A percentile compares a stretch with the other conserved stretches of the same genome.
Conservation (phyloP, 2,113 vertebrate genomes). For the Lethenteron camtschaticum region DNA sequence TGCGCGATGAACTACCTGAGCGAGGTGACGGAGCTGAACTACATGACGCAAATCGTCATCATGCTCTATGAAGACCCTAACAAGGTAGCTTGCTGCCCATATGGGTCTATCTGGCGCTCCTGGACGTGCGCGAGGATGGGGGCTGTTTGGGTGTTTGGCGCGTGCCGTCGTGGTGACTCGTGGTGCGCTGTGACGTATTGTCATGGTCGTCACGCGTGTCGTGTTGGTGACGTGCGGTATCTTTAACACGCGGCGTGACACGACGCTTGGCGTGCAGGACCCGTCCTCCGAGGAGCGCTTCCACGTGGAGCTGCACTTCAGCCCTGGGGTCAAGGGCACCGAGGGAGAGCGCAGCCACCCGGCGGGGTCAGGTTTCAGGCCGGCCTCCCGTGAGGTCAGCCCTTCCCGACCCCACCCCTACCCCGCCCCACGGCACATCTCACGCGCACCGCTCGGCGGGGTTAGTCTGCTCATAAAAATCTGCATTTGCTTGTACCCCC, state of each 20-base stretch:
- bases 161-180: too few relatives aligned
- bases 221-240: too few relatives aligned
- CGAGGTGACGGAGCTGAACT: constrained; percentile 93
- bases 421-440: not conserved
- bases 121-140: too few relatives aligned
- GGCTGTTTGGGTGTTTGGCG: too few relatives aligned
- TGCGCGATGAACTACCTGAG: constrained; percentile 88
- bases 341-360: constrained; percentile 72
- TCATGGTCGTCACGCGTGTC: too few relatives aligned
- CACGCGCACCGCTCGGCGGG: too few relatives aligned
- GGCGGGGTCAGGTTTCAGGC: constrained; percentile 68
- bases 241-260: not conserved
- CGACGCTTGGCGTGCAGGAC: constrained; percentile 27
- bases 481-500: too few relatives aligned
- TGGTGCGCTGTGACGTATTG: too few relatives aligned
- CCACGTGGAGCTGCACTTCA: constrained; percentile 93
- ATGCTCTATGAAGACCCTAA: constrained; percentile 99
- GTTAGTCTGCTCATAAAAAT: too few relatives aligned
- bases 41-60: constrained; percentile 98
- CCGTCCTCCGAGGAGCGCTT: constrained; percentile 78
- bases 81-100: constrained; percentile 30
- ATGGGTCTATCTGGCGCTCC: too few relatives aligned
- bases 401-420: not conserved
- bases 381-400: constrained; percentile 65
- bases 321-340: constrained; percentile 72